phyloP scores from a whole-genome alignment of 2,797 vertebrate species.

The Phylloscopus collybita region DNA sequence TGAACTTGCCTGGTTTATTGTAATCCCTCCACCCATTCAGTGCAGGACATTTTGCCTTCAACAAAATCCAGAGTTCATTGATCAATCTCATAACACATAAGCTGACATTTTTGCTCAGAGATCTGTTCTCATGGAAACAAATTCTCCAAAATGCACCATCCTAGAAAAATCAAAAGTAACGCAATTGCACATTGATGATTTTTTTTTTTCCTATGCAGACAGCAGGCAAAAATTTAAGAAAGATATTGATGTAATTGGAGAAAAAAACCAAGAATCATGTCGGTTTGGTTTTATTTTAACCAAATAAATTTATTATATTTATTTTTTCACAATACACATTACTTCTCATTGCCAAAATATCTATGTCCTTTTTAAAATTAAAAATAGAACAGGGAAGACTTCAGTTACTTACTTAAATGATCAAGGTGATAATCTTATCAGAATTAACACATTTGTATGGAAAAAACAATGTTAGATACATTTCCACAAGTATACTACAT shows the following conservation, averaged over 20 bases:
- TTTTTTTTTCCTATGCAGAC: neutral
- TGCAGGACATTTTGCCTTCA: neutral
- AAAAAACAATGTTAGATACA: neutral
- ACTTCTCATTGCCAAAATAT: neutral
- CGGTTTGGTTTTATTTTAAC: neutral
- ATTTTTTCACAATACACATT: neutral
- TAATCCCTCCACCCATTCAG: neutral
- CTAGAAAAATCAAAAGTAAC: slow-evolving; percentile 51
- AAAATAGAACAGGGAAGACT: neutral
- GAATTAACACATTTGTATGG: neutral
- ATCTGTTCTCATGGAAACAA: slow-evolving; percentile 62
- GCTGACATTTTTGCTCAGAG: neutral
- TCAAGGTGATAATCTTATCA: neutral
- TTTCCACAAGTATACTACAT: neutral
- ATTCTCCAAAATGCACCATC: neutral
- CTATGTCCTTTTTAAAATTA: neutral
- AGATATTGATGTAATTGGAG: neutral
- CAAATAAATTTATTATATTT: neutral
- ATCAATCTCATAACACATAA: neutral
- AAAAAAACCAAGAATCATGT: neutral
- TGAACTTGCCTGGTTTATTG: neutral
- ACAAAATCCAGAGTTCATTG: neutral
- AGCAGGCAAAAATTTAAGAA: neutral
- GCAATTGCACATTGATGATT: slow-evolving; percentile 7
- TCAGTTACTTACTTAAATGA: neutral